Evolutionary conservation across 2,113 vertebrate species (phyloP), one percentile per base, ranked within the genome.

Genomic region (Capreolus pygargus): DNA sequence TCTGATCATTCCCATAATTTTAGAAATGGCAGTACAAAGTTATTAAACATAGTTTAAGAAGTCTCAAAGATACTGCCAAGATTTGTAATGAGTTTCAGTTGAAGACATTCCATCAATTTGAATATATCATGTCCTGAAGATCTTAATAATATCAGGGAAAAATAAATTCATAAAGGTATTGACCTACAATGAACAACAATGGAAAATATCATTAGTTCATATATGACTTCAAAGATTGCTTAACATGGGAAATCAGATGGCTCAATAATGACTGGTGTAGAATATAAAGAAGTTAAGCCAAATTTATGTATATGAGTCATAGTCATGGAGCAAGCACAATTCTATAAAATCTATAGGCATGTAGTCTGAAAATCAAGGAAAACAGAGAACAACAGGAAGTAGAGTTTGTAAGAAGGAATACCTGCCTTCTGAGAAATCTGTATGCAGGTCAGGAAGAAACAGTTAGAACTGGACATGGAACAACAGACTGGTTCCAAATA

Each of bases 301-400:
- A n/a, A 15, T 47, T 74, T 76, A 57, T 36, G 4, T 7, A 54
- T 36, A 54, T 0, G 7, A 70, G 10, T 15, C 9, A 36, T 0
- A 47, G 15, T 30, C 13, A 79, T 21, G 23, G 33, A 79, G 55
- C 2, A 54, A 47, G 33, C 15, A 1, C 11, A 47, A 28, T 47
- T 76, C 5, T 27, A 67, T 54, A 54, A 43, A 79, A 89, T 15
- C 43, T 55, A 33, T 1, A 36, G 30, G 1, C 76, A n/a, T 39
- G 28, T 16, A 81, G 11, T 45, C 58, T 57, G 36, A 82, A 94
- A 89, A 94, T 2, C 28, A 82, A 52, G 23, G 17, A 36, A 88
- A 88, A 61, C 7, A 19, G 27, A 55, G 47, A 30, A 15, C 16
- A 67, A n/a, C 33, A n/a, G 33, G 54, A 52, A 64, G 7, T 16